Conservation (phyloP, 2,888 invertebrate species). For the Blastobasis lacticolella region DNA sequence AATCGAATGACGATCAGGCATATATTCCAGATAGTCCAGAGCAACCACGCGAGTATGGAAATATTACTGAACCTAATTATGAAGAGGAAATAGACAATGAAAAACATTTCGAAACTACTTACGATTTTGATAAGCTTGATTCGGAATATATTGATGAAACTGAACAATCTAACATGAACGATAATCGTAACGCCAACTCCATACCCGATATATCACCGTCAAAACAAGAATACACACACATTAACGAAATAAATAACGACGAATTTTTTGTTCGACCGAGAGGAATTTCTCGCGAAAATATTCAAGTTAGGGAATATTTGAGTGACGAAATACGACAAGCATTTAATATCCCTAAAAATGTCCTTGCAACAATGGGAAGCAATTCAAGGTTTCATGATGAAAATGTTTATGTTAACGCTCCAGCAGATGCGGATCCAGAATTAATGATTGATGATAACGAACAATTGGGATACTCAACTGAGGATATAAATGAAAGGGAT, state of each 20-base stretch:
- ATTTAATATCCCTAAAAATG: conserved; percentile 79
- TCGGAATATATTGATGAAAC: conserved; percentile 72
- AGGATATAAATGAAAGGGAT: conserved; percentile 63
- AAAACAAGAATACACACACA: conserved; percentile 66
- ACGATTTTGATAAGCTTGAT: conserved; percentile 73
- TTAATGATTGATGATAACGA: conserved; percentile 51
- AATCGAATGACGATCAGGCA: conserved; percentile 57
- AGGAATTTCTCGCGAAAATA: conserved; percentile 87
- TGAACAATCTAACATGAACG: conserved; percentile 30
- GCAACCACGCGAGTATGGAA: conserved; percentile 64
- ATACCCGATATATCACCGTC: conserved; percentile 51
- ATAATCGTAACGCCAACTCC: conserved; percentile 35
- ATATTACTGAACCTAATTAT: conserved; percentile 37
- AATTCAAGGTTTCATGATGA: conserved; percentile 41
- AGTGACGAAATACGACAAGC: conserved; percentile 87
- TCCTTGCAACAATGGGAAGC: conserved; percentile 76
- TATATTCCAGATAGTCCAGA: conserved; percentile 57
- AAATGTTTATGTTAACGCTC: conserved; percentile 50
- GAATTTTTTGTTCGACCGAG: conserved; percentile 89
- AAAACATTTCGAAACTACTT: conserved; percentile 50
- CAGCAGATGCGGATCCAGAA: conserved; percentile 49
- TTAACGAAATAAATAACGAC: conserved; percentile 91
- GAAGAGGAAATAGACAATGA: conserved; percentile 53
- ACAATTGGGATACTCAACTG: conserved; percentile 47
- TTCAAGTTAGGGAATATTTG: conserved; percentile 84